Conservation (phyloP, 2,888 invertebrate species). For the Branchinecta sandiegonensis region DNA sequence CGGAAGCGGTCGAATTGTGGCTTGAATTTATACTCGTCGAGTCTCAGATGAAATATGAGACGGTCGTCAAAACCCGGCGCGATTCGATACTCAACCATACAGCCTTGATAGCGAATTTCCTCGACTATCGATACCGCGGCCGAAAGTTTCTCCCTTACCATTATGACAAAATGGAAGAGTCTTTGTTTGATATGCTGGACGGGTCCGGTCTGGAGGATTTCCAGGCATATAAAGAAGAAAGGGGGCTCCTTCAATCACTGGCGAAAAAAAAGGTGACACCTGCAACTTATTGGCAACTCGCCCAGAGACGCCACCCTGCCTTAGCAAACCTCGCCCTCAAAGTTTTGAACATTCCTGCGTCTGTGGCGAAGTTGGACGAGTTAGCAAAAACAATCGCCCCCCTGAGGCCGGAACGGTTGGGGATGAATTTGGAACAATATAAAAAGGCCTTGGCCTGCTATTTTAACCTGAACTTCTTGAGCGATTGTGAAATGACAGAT, state of each 20-base stretch:
- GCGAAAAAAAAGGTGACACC: not conserved
- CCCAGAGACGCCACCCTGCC: not conserved
- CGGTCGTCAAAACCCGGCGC: too few species aligned
- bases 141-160: not conserved
- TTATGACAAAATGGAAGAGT: slow-evolving; percentile 8
- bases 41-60: too few species aligned
- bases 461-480: not conserved
- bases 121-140: not conserved
- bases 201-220: not conserved
- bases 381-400: not conserved
- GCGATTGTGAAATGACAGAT: too few species aligned
- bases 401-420: not conserved
- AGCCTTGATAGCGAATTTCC: not conserved
- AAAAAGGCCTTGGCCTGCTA: not conserved
- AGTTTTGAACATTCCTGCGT: not conserved
- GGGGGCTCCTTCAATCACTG: not conserved
- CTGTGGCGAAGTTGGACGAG: not conserved
- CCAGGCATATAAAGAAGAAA: not conserved
- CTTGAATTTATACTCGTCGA: not conserved
- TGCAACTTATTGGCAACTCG: not conserved
- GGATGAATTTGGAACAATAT: not conserved
- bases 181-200: not conserved
- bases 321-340: not conserved
- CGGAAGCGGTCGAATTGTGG: not conserved
- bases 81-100: not conserved